These are phyloP conservation scores for Mastomys natalensis DNA, from an alignment of 2,113 vertebrate species.

Conservation along the genomic window DNA sequence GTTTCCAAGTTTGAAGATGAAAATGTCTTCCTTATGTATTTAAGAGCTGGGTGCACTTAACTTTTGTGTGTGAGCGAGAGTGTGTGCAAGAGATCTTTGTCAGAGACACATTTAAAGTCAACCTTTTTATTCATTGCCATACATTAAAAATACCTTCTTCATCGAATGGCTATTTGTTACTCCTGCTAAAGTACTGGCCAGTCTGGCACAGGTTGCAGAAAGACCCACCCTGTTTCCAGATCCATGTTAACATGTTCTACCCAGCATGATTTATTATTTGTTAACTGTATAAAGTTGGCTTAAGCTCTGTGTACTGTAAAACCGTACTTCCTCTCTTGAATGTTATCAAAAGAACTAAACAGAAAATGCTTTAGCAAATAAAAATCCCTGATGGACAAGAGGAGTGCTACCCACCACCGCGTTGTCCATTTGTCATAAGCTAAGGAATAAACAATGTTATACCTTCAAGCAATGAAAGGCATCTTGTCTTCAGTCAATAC, in stretches of 20 bases:
- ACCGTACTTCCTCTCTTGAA: conserved; percentile 28
- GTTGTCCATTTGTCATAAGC: background rate
- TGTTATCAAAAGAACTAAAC: background rate
- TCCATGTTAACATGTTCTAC: background rate
- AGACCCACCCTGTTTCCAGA: background rate
- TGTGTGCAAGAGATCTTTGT: background rate
- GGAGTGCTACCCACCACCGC: background rate
- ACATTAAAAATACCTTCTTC: background rate
- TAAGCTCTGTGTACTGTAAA: background rate
- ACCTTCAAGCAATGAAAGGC: background rate
- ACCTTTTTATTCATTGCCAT: background rate
- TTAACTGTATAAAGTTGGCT: background rate
- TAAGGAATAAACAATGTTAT: background rate
- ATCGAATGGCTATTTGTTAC: background rate
- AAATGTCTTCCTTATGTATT: background rate
- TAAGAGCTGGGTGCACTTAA: background rate
- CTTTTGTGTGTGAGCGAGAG: background rate
- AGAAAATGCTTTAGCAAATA: background rate
- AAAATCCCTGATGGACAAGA: background rate
- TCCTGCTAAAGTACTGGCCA: background rate
- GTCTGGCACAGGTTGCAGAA: background rate
- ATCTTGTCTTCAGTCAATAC: conserved; percentile 4
- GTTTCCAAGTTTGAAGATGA: background rate
- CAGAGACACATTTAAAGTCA: background rate
- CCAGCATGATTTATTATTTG: background rate